A percentile compares a stretch with the other conserved stretches of the same genome.
Conservation (phyloP, 2,113 vertebrate species). For the Myrmecophaga tridactyla region DNA sequence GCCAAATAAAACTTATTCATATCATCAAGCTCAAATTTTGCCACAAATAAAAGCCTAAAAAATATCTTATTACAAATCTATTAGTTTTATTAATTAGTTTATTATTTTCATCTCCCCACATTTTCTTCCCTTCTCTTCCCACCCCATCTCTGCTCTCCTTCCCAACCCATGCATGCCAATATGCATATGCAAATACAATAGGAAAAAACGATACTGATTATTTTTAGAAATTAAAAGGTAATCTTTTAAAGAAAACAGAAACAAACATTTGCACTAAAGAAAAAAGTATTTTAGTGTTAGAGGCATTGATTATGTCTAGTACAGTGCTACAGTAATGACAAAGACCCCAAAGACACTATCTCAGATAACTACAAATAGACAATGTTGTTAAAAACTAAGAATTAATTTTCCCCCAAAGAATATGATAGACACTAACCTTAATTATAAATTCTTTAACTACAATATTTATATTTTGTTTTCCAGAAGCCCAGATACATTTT, state of each 20-base stretch:
- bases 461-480: slow-evolving; percentile 85
- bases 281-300: not conserved
- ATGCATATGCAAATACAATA: not conserved
- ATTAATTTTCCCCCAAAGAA: slow-evolving; percentile 12
- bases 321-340: not conserved
- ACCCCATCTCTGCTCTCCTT: not conserved
- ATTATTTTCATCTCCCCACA: too few species aligned
- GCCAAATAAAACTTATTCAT: not conserved
- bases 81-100: too few species aligned
- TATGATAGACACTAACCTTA: slow-evolving; percentile 86
- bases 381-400: not conserved
- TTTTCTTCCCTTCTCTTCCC: not conserved
- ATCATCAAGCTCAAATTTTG: not conserved
- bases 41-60: slow-evolving; percentile 23
- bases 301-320: not conserved
- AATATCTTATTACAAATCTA: not conserved
- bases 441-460: slow-evolving; percentile 90
- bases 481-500: slow-evolving; percentile 82
- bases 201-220: not conserved
- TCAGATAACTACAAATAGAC: not conserved
- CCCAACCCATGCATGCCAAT: not conserved
- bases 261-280: slow-evolving; percentile 23
- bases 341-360: not conserved
- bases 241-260: slow-evolving; percentile 16
- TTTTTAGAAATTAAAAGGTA: not conserved